These are phyloP conservation scores for Gandaritis pyraliata DNA, from an alignment of 2,888 invertebrate genomes.

Conservation along the genomic window DNA sequence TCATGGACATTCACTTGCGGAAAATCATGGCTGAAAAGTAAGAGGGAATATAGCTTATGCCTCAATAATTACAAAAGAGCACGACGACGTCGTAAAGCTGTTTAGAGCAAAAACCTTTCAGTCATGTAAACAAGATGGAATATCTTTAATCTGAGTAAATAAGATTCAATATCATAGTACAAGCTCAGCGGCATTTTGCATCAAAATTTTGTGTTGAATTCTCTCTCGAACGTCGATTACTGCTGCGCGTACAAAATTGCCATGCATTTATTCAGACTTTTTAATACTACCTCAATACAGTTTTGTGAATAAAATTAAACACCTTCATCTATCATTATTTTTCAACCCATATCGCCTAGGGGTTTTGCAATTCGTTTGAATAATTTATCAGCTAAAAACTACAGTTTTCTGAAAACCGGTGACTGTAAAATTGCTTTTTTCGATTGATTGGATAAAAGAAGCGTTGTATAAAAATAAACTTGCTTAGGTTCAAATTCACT, in stretches of 20 bases:
- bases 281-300: conserved; percentile 18
- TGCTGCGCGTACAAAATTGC: conserved; percentile 20
- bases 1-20: no score
- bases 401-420: neutral
- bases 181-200: conserved; percentile 3
- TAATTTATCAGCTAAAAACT: conserved; percentile 4
- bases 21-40: no score
- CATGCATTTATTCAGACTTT: conserved; percentile 34
- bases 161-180: conserved; percentile 2
- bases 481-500: no score
- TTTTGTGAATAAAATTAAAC: conserved; percentile 25
- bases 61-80: neutral
- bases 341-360: neutral
- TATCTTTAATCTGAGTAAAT: conserved; percentile 1
- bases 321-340: conserved; percentile 19
- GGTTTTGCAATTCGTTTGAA: conserved; percentile 10
- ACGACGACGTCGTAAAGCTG: neutral
- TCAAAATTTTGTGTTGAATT: conserved; percentile 25
- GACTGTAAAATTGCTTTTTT: neutral
- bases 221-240: conserved; percentile 29
- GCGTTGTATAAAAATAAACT: no score
- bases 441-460: neutral
- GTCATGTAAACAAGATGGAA: neutral
- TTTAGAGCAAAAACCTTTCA: neutral
- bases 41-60: neutral